Conservation (phyloP, 1,140 invertebrate genomes). For the Brachionus sp. region DNA sequence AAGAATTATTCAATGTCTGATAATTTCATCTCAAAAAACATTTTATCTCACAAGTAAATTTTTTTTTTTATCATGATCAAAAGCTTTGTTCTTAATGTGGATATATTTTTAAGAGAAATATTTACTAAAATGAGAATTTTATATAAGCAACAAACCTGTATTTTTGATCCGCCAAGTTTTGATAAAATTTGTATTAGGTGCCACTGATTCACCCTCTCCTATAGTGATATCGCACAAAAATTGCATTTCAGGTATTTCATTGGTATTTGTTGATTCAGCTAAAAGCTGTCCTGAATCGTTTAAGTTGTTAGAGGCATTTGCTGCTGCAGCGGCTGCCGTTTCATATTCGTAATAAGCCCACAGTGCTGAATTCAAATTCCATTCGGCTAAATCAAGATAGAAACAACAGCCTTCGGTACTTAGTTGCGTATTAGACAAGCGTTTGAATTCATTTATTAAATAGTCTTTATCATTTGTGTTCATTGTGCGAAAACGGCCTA, state of each 20-base stretch:
- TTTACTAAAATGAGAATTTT: neutral
- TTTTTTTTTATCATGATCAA: neutral
- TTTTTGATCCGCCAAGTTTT: slow-evolving; percentile 79
- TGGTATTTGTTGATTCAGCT: neutral
- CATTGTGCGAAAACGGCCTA: slow-evolving; percentile 33
- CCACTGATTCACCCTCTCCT: slow-evolving; percentile 70
- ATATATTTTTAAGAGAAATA: too few species aligned
- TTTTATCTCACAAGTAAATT: neutral
- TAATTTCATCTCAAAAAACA: neutral
- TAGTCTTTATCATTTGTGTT: slow-evolving; percentile 39
- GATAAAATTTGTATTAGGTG: slow-evolving; percentile 69
- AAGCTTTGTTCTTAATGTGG: too few species aligned
- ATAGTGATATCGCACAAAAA: slow-evolving; percentile 73
- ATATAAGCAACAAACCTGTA: slow-evolving; percentile 63
- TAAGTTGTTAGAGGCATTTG: slow-evolving; percentile 52
- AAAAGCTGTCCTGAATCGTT: neutral
- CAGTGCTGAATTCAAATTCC: slow-evolving; percentile 85
- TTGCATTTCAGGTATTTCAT: slow-evolving; percentile 69
- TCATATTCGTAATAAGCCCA: slow-evolving; percentile 89
- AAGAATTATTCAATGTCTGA: neutral
- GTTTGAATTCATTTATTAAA: slow-evolving; percentile 37
- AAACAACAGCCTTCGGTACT: slow-evolving; percentile 36
- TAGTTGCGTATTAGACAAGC: slow-evolving; percentile 12
- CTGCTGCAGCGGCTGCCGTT: slow-evolving; percentile 57
- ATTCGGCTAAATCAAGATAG: slow-evolving; percentile 34